A percentile compares a stretch with the other conserved stretches of the same genome.
Conservation (phyloP, 37 sponge, comb jelly and placozoan genomes). For the Beroe forskalii region DNA sequence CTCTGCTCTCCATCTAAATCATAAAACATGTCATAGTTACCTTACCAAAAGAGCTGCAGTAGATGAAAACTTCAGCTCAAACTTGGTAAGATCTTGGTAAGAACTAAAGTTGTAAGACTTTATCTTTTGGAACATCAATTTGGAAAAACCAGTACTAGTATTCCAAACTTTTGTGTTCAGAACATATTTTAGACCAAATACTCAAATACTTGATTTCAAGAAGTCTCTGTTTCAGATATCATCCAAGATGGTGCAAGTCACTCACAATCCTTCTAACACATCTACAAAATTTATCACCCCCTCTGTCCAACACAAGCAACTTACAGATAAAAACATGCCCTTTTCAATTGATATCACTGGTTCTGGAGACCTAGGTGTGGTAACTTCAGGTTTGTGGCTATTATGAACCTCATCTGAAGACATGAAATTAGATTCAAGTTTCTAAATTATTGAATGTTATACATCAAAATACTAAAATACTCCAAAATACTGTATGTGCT, state of each 20-base stretch:
- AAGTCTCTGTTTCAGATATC: no score
- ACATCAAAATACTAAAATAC: no score
- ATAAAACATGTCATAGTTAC: constrained; percentile 10
- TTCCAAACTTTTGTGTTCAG: no score
- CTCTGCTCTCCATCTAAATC: neutral
- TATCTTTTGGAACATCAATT: no score
- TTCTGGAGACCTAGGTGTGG: constrained; percentile 21
- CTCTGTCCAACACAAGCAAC: neutral
- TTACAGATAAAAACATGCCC: constrained; percentile 2
- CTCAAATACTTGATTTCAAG: no score
- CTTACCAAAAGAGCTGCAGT: neutral
- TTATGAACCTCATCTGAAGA: no score
- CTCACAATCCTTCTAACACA: neutral
- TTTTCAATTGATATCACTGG: neutral
- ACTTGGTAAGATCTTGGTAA: constrained; percentile 13
- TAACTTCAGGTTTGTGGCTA: neutral
- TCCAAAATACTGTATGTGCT: no score
- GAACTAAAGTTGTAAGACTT: no score
- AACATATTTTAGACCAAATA: no score
- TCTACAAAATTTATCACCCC: constrained; percentile 17
- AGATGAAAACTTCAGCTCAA: constrained; percentile 12
- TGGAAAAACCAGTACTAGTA: no score
- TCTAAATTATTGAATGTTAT: no score
- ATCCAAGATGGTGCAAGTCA: neutral
- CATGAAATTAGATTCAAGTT: no score